phyloP scores from a whole-genome alignment of 2,797 vertebrate genomes.

The Pantherophis alleghaniensis region DNA sequence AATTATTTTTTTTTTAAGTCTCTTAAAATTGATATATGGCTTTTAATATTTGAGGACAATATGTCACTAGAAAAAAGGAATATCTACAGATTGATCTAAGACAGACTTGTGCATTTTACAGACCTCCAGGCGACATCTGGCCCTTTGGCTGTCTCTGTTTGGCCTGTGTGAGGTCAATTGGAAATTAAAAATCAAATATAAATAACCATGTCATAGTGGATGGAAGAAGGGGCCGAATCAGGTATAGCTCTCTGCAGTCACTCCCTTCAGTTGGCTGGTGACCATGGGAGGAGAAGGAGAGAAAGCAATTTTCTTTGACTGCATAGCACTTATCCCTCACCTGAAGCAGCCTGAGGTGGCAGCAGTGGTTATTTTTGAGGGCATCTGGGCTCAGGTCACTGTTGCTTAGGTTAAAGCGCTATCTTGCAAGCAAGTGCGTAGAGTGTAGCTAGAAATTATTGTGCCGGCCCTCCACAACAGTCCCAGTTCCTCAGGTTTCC shows the following conservation, averaged over 20 bases:
- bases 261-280: not conserved
- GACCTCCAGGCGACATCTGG: not conserved
- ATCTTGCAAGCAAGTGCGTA: not conserved
- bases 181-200: not conserved
- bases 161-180: not conserved
- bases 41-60: not conserved
- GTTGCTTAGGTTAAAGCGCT: rapidly evolving
- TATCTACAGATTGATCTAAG: not conserved
- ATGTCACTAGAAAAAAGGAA: not conserved
- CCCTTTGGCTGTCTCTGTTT: not conserved
- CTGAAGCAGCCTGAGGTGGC: not conserved
- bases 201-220: not conserved
- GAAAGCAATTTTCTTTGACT: not conserved
- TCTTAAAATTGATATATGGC: not conserved
- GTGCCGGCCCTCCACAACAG: not conserved
- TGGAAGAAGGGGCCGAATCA: not conserved
- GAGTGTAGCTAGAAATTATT: not conserved
- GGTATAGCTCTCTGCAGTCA: not conserved
- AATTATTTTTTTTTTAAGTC: not conserved
- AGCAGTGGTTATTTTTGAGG: not conserved
- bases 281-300: not conserved
- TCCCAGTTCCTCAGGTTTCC: too few relatives aligned
- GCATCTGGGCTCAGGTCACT: not conserved
- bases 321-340: not conserved
- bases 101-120: not conserved